Evolutionary conservation across 2,888 invertebrate genomes (phyloP).

Genomic region (Apoda limacodes): DNA sequence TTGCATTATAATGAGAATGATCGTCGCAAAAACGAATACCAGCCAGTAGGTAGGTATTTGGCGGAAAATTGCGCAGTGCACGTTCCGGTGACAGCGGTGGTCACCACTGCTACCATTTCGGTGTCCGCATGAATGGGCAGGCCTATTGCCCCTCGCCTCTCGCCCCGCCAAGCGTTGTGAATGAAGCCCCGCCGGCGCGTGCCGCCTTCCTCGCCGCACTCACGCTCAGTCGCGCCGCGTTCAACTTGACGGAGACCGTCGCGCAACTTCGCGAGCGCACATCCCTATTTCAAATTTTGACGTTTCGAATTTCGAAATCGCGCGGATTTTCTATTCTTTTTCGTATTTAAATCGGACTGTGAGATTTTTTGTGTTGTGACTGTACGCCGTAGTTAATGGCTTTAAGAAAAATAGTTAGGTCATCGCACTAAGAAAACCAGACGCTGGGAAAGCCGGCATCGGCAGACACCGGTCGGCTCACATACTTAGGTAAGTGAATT

Average conservation of each 20-base stretch:
- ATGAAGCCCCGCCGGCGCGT: conserved; percentile 64
- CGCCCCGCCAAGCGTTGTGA: conserved; percentile 60
- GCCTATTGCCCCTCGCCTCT: conserved; percentile 30
- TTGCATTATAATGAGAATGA: conserved; percentile 21
- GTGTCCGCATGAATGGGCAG: conserved; percentile 54
- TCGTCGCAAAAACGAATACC: no score
- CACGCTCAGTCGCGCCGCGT: conserved; percentile 55
- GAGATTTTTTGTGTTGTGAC: conserved; percentile 4
- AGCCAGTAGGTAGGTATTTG: no score
- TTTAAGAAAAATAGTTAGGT: neutral
- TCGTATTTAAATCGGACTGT: neutral
- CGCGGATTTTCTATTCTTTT: conserved; percentile 26
- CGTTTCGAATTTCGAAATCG: conserved; percentile 49
- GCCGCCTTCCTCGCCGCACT: conserved; percentile 47
- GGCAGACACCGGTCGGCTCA: conserved; percentile 39
- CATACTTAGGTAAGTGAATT: conserved; percentile 47
- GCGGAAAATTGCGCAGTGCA: neutral
- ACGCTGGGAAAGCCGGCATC: conserved; percentile 40
- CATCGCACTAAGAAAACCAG: conserved; percentile 5
- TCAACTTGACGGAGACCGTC: conserved; percentile 53
- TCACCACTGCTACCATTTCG: conserved; percentile 25
- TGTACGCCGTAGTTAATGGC: neutral
- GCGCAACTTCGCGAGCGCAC: no score
- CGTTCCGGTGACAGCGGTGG: neutral
- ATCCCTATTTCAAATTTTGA: conserved; percentile 35